phyloP scores from a whole-genome alignment of 2,113 vertebrate genomes.

The Cacatua alba region DNA sequence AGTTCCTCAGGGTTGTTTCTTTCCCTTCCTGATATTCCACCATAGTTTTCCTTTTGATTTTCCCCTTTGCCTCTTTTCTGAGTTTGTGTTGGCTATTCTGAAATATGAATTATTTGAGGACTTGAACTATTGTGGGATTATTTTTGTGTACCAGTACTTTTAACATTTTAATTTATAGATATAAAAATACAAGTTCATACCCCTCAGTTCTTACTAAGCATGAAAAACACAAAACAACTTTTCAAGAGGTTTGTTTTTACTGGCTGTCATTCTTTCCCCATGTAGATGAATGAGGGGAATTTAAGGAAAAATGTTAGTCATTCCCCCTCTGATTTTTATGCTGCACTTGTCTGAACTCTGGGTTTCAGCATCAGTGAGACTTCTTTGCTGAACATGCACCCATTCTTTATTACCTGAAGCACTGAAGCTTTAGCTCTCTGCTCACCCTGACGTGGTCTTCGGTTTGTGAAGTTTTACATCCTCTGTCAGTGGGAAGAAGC shows the following conservation, averaged over 20 bases:
- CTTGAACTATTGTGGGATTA: background rate
- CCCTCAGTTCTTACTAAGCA: background rate
- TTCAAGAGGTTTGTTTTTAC: background rate
- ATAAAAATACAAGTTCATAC: background rate
- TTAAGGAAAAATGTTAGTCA: background rate
- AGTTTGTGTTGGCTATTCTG: background rate
- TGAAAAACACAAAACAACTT: background rate
- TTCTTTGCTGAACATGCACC: background rate
- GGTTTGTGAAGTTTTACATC: background rate
- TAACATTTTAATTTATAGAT: background rate
- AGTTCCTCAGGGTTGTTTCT: background rate
- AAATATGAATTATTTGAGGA: background rate
- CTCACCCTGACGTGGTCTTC: background rate
- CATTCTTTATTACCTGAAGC: background rate
- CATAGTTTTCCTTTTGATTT: background rate
- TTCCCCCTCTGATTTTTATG: background rate
- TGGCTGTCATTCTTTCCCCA: background rate
- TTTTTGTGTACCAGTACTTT: background rate
- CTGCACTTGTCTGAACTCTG: background rate
- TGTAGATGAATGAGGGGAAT: accelerated
- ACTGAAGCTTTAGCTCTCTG: background rate
- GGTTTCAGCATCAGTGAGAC: accelerated
- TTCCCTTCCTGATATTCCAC: background rate
- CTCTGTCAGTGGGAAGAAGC: background rate
- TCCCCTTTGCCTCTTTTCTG: background rate